These are phyloP conservation scores for Ambastaia sidthimunki DNA, from an alignment of 2,797 vertebrate genomes.

Conservation along the genomic window DNA sequence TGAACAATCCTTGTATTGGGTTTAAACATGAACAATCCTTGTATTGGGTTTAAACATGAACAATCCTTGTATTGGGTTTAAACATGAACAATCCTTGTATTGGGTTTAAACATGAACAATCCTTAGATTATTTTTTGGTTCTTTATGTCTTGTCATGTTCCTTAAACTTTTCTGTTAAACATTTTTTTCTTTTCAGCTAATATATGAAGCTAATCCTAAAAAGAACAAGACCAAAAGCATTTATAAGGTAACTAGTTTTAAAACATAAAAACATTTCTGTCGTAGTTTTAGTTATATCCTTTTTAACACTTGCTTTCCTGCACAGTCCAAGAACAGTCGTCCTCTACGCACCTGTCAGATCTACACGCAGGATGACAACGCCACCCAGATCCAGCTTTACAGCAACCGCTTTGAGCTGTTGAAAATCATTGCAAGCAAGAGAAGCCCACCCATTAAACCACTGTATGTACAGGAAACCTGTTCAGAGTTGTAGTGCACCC, in stretches of 20 bases:
- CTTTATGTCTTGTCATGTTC: background rate
- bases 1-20: background rate
- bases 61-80: background rate
- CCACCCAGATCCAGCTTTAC: conserved; percentile 90
- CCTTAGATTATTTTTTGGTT: too few species aligned
- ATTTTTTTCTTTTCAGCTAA: conserved; percentile 75
- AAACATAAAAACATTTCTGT: background rate
- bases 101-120: background rate
- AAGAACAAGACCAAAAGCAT: conserved; percentile 94
- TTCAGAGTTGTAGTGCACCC: background rate
- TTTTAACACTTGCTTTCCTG: background rate
- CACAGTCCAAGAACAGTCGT: conserved; percentile 91
- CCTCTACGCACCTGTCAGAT: conserved; percentile 91
- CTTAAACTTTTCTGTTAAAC: background rate
- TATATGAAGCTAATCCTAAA: conserved; percentile 94
- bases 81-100: background rate
- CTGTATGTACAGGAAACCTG: conserved; percentile 76
- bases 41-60: background rate
- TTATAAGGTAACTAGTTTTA: conserved; percentile 83
- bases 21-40: background rate
- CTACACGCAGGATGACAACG: conserved; percentile 92
- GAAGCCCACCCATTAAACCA: conserved; percentile 92
- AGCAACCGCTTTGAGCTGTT: conserved; percentile 92
- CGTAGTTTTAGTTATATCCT: conserved; percentile 5
- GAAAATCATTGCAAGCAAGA: conserved; percentile 92